phyloP scores from a whole-genome alignment of 2,113 vertebrate genomes.

The Syrrhaptes paradoxus region DNA sequence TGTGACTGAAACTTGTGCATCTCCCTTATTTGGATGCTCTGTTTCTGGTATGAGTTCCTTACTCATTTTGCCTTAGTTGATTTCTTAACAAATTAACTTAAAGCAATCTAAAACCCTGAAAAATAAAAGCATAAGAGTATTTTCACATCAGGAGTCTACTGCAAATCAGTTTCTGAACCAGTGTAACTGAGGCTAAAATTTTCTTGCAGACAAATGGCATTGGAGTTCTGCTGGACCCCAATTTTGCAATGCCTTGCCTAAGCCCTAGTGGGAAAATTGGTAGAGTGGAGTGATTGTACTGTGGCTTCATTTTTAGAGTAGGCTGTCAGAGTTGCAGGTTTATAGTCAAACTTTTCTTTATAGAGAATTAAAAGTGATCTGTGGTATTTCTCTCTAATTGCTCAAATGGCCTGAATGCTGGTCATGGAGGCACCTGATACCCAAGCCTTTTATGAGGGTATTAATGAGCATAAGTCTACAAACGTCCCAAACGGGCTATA shows the following conservation, averaged over 20 bases:
- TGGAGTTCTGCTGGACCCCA: background rate
- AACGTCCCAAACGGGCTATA: conserved; percentile 1
- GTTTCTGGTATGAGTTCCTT: background rate
- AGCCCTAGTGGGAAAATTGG: background rate
- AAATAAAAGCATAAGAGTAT: background rate
- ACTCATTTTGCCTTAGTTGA: background rate
- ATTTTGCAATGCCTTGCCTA: background rate
- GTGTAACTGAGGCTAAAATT: background rate
- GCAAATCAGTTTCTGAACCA: background rate
- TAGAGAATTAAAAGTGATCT: background rate
- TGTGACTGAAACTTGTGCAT: background rate
- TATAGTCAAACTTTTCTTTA: background rate
- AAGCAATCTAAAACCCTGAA: background rate
- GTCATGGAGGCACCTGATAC: conserved; percentile 25
- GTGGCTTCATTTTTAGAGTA: background rate
- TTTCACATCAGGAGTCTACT: background rate
- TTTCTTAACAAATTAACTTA: background rate
- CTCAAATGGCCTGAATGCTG: conserved; percentile 8
- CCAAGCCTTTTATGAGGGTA: background rate
- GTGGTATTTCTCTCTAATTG: conserved; percentile 24
- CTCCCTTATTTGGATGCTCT: background rate
- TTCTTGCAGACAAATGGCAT: background rate
- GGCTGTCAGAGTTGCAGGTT: background rate
- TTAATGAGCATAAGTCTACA: background rate
- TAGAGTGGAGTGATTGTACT: background rate